A percentile compares a stretch with the other conserved stretches of the same genome.
phyloP scores from a whole-genome alignment of 2,888 invertebrate species.

The Eupithecia tripunctaria region DNA sequence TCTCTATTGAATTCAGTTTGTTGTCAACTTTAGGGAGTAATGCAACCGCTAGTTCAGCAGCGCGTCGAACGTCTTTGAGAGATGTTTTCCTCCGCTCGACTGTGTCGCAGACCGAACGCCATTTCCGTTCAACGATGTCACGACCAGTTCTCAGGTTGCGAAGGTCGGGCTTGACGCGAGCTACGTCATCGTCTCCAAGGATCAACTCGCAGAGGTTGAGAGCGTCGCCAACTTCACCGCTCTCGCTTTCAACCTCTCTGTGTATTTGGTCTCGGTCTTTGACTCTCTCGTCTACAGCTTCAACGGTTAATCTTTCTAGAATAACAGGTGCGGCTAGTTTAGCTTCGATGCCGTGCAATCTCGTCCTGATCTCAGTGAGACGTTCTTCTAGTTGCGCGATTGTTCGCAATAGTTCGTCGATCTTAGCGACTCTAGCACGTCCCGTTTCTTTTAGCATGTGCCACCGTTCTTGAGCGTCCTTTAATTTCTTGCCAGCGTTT shows the following conservation, averaged over 20 bases:
- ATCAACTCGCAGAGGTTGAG: conserved; percentile 91
- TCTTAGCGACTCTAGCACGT: conserved; percentile 88
- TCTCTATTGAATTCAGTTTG: conserved; percentile 85
- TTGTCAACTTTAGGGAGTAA: conserved; percentile 87
- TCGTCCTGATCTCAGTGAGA: conserved; percentile 88
- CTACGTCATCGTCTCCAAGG: conserved; percentile 89
- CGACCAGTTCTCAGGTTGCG: conserved; percentile 87
- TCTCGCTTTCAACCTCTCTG: conserved; percentile 90
- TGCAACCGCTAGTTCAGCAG: conserved; percentile 86
- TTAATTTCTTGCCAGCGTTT: conserved; percentile 84
- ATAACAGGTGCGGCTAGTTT: conserved; percentile 87
- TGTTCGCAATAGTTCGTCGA: conserved; percentile 89
- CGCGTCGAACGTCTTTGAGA: conserved; percentile 81
- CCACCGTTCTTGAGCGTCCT: conserved; percentile 87
- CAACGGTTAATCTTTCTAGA: conserved; percentile 87
- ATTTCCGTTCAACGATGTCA: conserved; percentile 90
- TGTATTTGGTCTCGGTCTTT: conserved; percentile 90
- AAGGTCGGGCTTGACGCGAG: conserved; percentile 89
- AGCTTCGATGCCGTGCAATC: conserved; percentile 89
- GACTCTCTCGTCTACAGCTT: conserved; percentile 87
- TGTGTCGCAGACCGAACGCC: conserved; percentile 90
- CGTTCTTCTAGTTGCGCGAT: conserved; percentile 88
- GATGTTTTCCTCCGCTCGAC: conserved; percentile 86
- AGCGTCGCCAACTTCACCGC: conserved; percentile 90
- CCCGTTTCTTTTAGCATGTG: conserved; percentile 87